Percentiles rank a stretch among this genome's conserved stretches.
These are phyloP conservation scores for Phrynosoma blainvillii DNA, from an alignment of 2,113 vertebrate species.

Conservation along the genomic window DNA sequence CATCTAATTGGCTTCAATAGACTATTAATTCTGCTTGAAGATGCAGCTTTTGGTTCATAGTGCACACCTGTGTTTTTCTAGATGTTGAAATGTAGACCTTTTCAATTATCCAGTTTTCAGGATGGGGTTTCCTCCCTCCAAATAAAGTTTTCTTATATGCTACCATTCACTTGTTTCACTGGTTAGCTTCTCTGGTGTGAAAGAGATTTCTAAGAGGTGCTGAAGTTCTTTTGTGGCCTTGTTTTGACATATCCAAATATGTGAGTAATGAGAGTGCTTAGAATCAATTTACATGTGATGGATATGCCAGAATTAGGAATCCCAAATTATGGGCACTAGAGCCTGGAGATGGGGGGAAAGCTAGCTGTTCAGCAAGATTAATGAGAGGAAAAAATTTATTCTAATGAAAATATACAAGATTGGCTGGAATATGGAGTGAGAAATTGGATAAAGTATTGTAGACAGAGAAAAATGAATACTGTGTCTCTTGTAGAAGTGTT, in stretches of 20 bases:
- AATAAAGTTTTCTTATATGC: conserved; percentile 38
- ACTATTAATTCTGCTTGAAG: not conserved
- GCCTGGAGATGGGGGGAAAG: conserved; percentile 50
- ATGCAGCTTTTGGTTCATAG: not conserved
- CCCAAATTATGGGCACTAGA: conserved; percentile 67
- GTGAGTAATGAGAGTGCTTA: conserved; percentile 70
- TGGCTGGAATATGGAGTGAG: conserved; percentile 53
- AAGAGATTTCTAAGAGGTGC: conserved; percentile 64
- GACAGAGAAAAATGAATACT: conserved; percentile 18
- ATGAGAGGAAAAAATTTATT: conserved; percentile 67
- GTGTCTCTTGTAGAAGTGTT: not conserved
- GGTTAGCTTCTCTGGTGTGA: conserved; percentile 61
- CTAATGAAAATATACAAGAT: conserved; percentile 61
- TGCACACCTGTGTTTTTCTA: not conserved
- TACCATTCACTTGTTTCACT: conserved; percentile 47
- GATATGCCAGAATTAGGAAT: conserved; percentile 70
- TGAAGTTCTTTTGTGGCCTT: conserved; percentile 58
- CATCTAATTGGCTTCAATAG: not conserved
- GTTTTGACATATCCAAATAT: conserved; percentile 69
- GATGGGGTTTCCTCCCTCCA: not conserved
- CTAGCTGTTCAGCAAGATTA: conserved; percentile 63
- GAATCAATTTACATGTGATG: conserved; percentile 65
- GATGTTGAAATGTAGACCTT: not conserved
- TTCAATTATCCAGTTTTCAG: not conserved
- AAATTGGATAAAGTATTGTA: conserved; percentile 27